Evolutionary conservation across 2,797 vertebrate species (phyloP).

Genomic region (Enteromius paludinosus): DNA sequence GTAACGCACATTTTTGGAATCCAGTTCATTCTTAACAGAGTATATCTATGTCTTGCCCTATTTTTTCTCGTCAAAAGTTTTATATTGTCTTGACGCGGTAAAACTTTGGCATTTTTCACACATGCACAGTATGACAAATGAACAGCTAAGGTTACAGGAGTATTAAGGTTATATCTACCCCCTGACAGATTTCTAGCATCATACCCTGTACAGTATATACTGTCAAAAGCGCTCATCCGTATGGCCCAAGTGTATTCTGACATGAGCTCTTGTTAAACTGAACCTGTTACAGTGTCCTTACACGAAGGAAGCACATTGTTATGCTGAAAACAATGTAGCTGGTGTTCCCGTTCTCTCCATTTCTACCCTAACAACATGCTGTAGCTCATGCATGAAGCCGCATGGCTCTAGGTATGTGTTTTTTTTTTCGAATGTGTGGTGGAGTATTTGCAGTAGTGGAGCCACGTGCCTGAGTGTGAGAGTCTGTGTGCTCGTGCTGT

Average conservation of each 20-base stretch:
- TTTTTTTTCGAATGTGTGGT: slow-evolving; percentile 6
- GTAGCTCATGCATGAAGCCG: slow-evolving; percentile 25
- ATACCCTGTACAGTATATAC: neutral
- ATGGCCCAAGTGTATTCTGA: slow-evolving; percentile 3
- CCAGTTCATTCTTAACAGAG: neutral
- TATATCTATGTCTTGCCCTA: neutral
- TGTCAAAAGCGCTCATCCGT: neutral
- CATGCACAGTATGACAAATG: neutral
- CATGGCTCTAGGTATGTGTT: slow-evolving; percentile 27
- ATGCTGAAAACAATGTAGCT: slow-evolving; percentile 31
- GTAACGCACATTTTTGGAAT: neutral
- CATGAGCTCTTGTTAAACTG: slow-evolving; percentile 22
- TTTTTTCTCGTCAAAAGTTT: neutral
- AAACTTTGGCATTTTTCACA: neutral
- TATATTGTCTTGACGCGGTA: neutral
- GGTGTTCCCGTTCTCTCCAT: slow-evolving; percentile 31
- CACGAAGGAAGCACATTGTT: slow-evolving; percentile 40
- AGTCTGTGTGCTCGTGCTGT: slow-evolving; percentile 45
- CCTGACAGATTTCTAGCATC: neutral
- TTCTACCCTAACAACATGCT: slow-evolving; percentile 61
- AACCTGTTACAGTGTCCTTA: slow-evolving; percentile 27
- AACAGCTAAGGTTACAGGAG: neutral
- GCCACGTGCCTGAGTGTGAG: slow-evolving; percentile 49
- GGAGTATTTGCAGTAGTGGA: slow-evolving; percentile 23
- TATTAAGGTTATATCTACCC: neutral